Evolutionary conservation across 2,113 vertebrate species (phyloP), one percentile per base, ranked within the genome.

Genomic region (Reinhardtius hippoglossoides): DNA sequence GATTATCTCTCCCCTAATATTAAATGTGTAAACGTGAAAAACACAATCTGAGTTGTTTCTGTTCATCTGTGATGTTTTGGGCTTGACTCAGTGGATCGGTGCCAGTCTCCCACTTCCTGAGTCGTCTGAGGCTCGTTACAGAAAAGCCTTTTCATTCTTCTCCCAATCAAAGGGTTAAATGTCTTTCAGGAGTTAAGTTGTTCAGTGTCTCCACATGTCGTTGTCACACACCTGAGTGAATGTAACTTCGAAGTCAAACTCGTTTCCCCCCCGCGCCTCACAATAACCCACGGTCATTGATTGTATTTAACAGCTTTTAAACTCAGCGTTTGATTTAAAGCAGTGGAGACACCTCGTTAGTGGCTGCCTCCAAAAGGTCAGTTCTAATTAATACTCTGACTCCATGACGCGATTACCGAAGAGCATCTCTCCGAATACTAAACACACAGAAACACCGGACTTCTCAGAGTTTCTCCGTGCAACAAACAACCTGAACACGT

Each of bases 361-460:
- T 77, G 70, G 82, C 62, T 31, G 65, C 63, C 64, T 78, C 62
- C 68, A 61, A 76, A 90, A 90, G 91, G 90, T 90, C 89, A 88
- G 16, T 65, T 87, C 78, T 88, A 91, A 91, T 91, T 78, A 90
- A 91, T 75, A 76, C 68, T 90, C 27, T 62, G 88, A 67, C 64
- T 90, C 82, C 54, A 63, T 76, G 64, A 79, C 58, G 77, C 67
- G 87, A 88, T 86, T 74, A 90, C 81, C 76, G 50, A 20, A 75
- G 60, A 52, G 44, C 18, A 73, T 68, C 80, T 68, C 80, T 65
- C 55, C 1, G 88, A 68, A 87, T 88, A 81, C 67, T 80, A 80
- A 90, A 56, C 66, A 72, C 64, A 59, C 16, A 61, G 44, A 74
- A 80, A 75, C 50, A 78, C 62, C 73, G 23, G 64, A 48, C 2